Evolutionary conservation across 2,113 vertebrate species (phyloP).

Genomic region (Colius striatus): DNA sequence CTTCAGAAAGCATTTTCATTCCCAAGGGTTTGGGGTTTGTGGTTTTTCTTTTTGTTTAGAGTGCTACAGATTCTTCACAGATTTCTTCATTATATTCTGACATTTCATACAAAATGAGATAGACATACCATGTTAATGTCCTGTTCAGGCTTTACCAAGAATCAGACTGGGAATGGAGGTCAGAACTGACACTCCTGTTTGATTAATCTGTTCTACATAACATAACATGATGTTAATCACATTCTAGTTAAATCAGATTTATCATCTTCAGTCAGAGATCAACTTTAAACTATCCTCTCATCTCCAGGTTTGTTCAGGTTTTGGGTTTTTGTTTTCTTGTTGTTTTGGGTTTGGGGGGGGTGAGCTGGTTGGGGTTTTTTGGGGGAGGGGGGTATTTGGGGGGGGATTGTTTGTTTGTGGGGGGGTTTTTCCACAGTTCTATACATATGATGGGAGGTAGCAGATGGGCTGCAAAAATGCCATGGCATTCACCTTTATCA

Average conservation of each 20-base stretch:
- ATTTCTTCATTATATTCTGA: background rate
- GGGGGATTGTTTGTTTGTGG: too few species aligned
- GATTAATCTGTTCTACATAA: background rate
- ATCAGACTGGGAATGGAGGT: background rate
- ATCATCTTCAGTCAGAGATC: background rate
- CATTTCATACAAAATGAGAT: background rate
- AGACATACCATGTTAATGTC: fast-evolving
- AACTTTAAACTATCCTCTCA: background rate
- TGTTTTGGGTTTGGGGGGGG: too few species aligned
- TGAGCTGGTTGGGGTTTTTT: too few species aligned
- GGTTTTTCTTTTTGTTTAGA: background rate
- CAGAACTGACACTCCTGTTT: background rate
- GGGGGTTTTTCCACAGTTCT: background rate
- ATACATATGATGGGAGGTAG: background rate
- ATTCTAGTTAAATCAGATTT: background rate
- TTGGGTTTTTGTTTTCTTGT: too few species aligned
- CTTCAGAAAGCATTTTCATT: background rate
- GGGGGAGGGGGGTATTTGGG: too few species aligned
- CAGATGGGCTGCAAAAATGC: background rate
- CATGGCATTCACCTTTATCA: background rate
- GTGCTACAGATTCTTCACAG: background rate
- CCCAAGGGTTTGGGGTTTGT: background rate
- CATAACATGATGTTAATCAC: background rate
- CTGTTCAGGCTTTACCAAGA: background rate
- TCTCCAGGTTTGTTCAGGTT: background rate